Evolutionary conservation across 2,888 invertebrate genomes (phyloP).

Genomic region (Blastobasis adustella): DNA sequence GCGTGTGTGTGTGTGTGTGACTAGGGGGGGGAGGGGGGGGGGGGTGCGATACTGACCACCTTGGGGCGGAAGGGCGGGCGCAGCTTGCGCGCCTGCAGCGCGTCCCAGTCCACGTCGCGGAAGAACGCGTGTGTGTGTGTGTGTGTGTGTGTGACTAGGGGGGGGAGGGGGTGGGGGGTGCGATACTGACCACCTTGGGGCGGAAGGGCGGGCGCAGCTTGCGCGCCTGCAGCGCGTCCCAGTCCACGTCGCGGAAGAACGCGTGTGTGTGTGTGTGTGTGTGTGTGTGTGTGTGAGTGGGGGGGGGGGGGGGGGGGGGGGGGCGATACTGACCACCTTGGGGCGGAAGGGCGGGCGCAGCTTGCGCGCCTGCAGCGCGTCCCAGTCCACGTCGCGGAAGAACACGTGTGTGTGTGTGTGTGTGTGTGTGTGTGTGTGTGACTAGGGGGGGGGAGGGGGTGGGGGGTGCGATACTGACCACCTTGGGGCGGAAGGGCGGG

Average conservation of each 20-base stretch:
- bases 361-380: constrained; percentile 89
- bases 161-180: background rate
- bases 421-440: too few relatives aligned
- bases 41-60: constrained; percentile 82
- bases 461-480: too few relatives aligned
- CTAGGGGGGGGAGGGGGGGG: constrained; percentile 79
- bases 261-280: constrained; percentile 85
- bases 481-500: constrained; percentile 98
- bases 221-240: constrained; percentile 93
- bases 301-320: too few relatives aligned
- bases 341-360: constrained; percentile 98
- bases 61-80: constrained; percentile 99
- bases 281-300: background rate
- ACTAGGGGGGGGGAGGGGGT: too few relatives aligned
- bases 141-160: too few relatives aligned
- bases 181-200: constrained; percentile 92
- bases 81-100: constrained; percentile 90
- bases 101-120: constrained; percentile 97
- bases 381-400: constrained; percentile 98
- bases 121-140: constrained; percentile 95
- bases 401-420: constrained; percentile 90
- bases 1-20: too few relatives aligned
- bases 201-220: constrained; percentile 97
- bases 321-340: constrained; percentile 86
- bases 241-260: constrained; percentile 96